Evolutionary conservation across 1,140 invertebrate species (phyloP), one percentile per base, ranked within the genome.

Genomic region (Zaprionus camerounensis): DNA sequence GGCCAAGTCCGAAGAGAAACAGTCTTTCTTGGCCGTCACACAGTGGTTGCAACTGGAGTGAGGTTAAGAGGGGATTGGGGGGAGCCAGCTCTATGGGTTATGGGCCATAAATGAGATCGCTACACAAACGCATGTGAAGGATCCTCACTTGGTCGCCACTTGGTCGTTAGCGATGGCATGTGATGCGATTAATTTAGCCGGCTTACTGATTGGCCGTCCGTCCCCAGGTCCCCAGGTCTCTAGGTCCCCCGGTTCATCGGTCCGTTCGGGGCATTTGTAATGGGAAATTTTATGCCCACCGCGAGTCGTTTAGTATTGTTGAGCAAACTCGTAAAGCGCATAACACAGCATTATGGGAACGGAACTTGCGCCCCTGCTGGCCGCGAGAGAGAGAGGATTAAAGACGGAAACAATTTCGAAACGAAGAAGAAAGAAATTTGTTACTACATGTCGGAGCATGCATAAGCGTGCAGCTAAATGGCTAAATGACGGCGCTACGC

Each of bases 91-190:
- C 85, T 80, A 88, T 88, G 81, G 81, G 90, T 88, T 88, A 90
- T 88, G 75, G 77, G 62, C 84, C 84, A 88, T 88, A 88, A 88
- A 88, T 83, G 84, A 81, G 84, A 90, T 88, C 81, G 85, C 85
- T 85, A 81, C 75, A 85, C 84, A 75, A 88, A 71, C 56, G 38
- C 68, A 17, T 76, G 28, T 77, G 38, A 74, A 87, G 85, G 84
- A 87, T 84, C 81, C 75, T 58, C 49, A 49, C 44, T 49, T 53
- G 20, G n/a, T 49, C 61, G 73, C 53, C 57, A 63, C 62, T 68
- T 65, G 34, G 64, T 22, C 56, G 41, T 46, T 58, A 38, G 26
- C 56, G 72, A 61, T 76, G 64, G 57, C 73, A 79, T 76, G 68
- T 73, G 85, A 81, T 85, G 73, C 85, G 81, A 90, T 90, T 90